A percentile compares a stretch with the other conserved stretches of the same genome.
Conservation (phyloP, 2,113 vertebrate genomes). For the Hippocampus zosterae region DNA sequence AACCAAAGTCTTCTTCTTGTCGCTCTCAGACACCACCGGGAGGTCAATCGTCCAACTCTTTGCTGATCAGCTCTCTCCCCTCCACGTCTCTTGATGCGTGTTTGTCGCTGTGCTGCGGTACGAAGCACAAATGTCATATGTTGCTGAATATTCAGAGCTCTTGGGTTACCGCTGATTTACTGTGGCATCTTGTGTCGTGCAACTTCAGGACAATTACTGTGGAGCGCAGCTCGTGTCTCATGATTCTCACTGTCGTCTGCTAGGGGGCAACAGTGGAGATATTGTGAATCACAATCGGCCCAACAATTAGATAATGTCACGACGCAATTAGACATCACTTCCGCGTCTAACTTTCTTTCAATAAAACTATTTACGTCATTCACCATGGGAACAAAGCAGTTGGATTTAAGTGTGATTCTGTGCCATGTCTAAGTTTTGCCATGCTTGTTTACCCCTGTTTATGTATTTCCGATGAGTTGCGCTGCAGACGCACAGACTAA, state of each 20-base stretch:
- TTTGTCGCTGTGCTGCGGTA: not conserved
- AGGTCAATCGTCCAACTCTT: slow-evolving; percentile 48
- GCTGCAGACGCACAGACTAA: no score
- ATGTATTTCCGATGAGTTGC: no score
- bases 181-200: not conserved
- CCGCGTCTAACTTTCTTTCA: no score
- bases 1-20: slow-evolving; percentile 13
- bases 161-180: not conserved
- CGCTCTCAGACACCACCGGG: slow-evolving; percentile 33
- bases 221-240: not conserved
- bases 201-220: not conserved
- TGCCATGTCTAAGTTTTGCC: no score
- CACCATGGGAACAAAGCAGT: no score
- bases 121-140: not conserved
- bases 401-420: no score
- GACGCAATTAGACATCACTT: no score
- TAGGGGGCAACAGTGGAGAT: not conserved
- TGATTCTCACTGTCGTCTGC: not conserved
- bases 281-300: not conserved
- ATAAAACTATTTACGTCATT: no score
- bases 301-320: not conserved
- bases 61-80: slow-evolving; percentile 57
- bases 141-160: not conserved
- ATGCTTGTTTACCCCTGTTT: no score
- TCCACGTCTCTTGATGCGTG: slow-evolving; percentile 15